A percentile compares a stretch with the other conserved stretches of the same genome.
Conservation (phyloP, 2,113 vertebrate genomes). For the Pollimyrus isidori region DNA sequence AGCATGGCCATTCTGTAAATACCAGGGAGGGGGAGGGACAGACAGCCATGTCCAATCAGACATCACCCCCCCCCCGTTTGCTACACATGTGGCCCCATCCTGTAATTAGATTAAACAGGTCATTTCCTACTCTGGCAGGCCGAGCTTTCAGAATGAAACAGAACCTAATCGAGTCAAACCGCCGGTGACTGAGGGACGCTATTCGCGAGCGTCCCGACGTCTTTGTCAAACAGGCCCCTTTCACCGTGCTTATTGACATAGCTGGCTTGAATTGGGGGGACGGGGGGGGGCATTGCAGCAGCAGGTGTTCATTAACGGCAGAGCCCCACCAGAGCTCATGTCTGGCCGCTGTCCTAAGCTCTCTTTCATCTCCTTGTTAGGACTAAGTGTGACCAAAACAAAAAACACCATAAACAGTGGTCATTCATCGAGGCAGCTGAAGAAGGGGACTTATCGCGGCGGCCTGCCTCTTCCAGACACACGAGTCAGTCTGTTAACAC, state of each 20-base stretch:
- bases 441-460: neutral
- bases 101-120: neutral
- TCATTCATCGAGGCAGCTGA: neutral
- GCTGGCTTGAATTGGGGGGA: neutral
- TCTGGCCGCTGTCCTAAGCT: neutral
- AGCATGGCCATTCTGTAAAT: neutral
- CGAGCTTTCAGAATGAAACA: conserved; percentile 9
- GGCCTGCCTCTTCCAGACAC: neutral
- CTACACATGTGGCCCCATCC: neutral
- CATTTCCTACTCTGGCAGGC: neutral
- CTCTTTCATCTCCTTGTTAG: neutral
- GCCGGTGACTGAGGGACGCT: neutral
- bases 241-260: conserved; percentile 7
- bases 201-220: neutral
- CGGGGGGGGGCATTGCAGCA: neutral
- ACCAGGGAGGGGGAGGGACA: neutral
- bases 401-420: neutral
- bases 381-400: neutral
- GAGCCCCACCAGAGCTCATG: neutral
- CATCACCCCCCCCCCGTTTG: neutral
- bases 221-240: neutral
- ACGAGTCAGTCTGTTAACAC: too few relatives aligned
- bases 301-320: conserved; percentile 4
- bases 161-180: conserved; percentile 6
- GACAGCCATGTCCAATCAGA: neutral